Conservation (phyloP, 2,797 vertebrate genomes). For the Eulemur rubriventer region DNA sequence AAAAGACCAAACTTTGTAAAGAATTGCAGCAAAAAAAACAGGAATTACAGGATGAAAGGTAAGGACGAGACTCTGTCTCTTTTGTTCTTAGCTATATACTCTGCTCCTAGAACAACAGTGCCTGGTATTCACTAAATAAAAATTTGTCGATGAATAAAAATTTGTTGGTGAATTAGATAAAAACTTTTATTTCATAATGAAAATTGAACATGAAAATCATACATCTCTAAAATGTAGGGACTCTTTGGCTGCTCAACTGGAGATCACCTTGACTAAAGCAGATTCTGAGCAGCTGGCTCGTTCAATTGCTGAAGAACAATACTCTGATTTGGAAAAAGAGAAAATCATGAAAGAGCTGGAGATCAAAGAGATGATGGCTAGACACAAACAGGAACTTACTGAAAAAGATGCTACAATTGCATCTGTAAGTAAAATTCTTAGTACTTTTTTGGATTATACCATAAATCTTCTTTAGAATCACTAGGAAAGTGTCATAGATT, state of each 20-base stretch:
- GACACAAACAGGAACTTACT: conserved; percentile 94
- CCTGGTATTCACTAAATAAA: background rate
- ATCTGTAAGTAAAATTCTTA: conserved; percentile 89
- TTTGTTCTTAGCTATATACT: background rate
- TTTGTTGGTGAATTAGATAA: background rate
- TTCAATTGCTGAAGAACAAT: conserved; percentile 97
- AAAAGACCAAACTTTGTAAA: conserved; percentile 92
- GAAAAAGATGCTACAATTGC: conserved; percentile 97
- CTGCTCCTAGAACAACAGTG: background rate
- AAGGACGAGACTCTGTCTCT: background rate
- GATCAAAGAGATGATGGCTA: conserved; percentile 97
- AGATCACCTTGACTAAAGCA: conserved; percentile 94
- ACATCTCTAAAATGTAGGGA: conserved; percentile 86
- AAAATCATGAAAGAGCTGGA: conserved; percentile 99
- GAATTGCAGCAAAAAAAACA: conserved; percentile 92
- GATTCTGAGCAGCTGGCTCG: conserved; percentile 97
- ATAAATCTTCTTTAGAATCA: background rate
- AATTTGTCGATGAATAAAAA: background rate
- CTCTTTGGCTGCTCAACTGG: conserved; percentile 93
- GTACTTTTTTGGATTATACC: background rate
- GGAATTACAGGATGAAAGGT: conserved; percentile 96
- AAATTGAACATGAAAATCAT: background rate
- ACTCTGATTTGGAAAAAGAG: conserved; percentile 96
- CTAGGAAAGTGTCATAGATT: background rate
- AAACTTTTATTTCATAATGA: background rate